phyloP scores from a whole-genome alignment of 2,888 invertebrate species.

The Boloria selene region DNA sequence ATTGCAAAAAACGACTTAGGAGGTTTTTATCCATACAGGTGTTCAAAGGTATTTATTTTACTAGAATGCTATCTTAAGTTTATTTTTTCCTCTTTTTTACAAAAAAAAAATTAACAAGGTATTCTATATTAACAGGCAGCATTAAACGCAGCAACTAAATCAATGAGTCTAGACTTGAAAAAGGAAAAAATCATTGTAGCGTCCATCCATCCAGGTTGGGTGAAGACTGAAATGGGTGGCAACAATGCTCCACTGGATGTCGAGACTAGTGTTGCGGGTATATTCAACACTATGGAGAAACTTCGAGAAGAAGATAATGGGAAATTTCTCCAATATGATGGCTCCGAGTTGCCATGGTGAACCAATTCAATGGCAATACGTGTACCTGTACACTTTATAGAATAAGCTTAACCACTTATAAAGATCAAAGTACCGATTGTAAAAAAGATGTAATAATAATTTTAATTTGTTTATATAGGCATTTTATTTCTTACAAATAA shows the following conservation, averaged over 20 bases:
- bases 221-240: slow-evolving; percentile 95
- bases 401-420: no score
- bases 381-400: no score
- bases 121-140: slow-evolving; percentile 84
- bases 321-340: slow-evolving; percentile 90
- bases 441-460: no score
- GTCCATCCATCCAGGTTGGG: slow-evolving; percentile 95
- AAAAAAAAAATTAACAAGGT: no score
- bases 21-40: slow-evolving; percentile 92
- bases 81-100: background rate
- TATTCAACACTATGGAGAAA: slow-evolving; percentile 85
- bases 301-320: slow-evolving; percentile 87
- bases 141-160: slow-evolving; percentile 92
- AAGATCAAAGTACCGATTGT: no score
- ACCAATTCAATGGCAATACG: background rate
- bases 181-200: slow-evolving; percentile 88
- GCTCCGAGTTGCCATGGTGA: slow-evolving; percentile 88
- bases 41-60: slow-evolving; percentile 87
- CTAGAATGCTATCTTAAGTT: background rate
- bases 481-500: no score
- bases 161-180: slow-evolving; percentile 91
- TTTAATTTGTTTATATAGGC: no score
- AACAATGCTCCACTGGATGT: slow-evolving; percentile 88
- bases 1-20: slow-evolving; percentile 88
- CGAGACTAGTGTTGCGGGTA: slow-evolving; percentile 84